Percentiles rank a stretch among this genome's conserved stretches.
These are phyloP conservation scores for Anarrhichthys ocellatus DNA, from an alignment of 2,113 vertebrate genomes.

Conservation along the genomic window DNA sequence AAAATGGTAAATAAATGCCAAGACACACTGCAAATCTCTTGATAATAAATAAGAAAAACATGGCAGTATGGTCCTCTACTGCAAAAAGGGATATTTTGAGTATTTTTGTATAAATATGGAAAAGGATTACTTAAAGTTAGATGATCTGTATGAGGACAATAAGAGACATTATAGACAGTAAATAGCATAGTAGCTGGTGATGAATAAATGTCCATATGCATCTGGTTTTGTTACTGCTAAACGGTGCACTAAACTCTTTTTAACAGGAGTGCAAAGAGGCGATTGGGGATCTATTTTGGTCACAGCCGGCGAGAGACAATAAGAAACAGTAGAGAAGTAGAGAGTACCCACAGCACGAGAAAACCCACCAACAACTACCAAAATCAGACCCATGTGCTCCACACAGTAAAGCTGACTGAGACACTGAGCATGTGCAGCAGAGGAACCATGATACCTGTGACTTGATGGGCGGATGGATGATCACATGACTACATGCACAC, in stretches of 20 bases:
- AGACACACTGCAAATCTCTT: not conserved
- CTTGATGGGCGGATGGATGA: slow-evolving; percentile 80
- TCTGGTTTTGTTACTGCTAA: not conserved
- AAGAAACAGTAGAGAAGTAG: slow-evolving; percentile 21
- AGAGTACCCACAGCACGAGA: slow-evolving; percentile 46
- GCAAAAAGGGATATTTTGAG: not conserved
- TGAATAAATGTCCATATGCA: not conserved
- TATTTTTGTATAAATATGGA: not conserved
- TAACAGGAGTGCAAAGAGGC: not conserved
- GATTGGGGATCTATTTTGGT: slow-evolving; percentile 34
- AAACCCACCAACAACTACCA: slow-evolving; percentile 41
- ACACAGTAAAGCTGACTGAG: slow-evolving; percentile 19
- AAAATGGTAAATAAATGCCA: not conserved
- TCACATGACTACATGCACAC: slow-evolving; percentile 81
- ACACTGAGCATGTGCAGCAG: slow-evolving; percentile 43
- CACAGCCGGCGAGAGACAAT: slow-evolving; percentile 19
- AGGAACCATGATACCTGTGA: slow-evolving; percentile 73
- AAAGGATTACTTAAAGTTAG: not conserved
- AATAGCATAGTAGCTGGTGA: not conserved
- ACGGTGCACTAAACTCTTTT: not conserved
- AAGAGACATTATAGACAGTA: not conserved
- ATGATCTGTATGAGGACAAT: not conserved
- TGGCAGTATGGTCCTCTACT: not conserved
- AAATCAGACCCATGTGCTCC: slow-evolving; percentile 38
- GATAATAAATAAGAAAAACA: not conserved